Base-by-base conservation (phyloP, 2,888 invertebrate genomes). In the Linyphia triangularis region DNA sequence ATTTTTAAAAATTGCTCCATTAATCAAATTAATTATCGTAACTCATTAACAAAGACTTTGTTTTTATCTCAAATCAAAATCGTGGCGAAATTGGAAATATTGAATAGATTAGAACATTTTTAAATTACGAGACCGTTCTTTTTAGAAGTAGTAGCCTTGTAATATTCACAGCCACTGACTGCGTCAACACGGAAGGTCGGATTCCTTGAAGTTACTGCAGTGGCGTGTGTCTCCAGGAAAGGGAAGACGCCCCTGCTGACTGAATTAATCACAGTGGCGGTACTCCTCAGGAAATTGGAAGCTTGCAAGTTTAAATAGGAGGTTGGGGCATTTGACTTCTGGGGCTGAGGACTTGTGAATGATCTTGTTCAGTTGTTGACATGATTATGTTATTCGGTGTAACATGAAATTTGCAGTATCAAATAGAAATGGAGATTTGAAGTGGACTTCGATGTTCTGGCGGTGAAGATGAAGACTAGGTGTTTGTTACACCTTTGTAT, bases 91-190 rank as follows among this genome's bases (percentile, higher is more conserved):
- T n/a, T n/a, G n/a, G n/a, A n/a, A n/a, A n/a, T n/a, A n/a, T n/a
- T n/a, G n/a, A n/a, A n/a, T n/a, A n/a, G n/a, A n/a, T n/a, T n/a
- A n/a, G n/a, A n/a, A n/a, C n/a, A n/a, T n/a, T n/a, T n/a, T n/a
- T n/a, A n/a, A n/a, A n/a, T n/a, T n/a, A n/a, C n/a, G n/a, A n/a
- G n/a, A n/a, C n/a, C n/a, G n/a, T n/a, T n/a, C n/a, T n/a, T n/a
- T n/a, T n/a, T n/a, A n/a, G n/a, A n/a, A n/a, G n/a, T n/a, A n/a
- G n/a, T n/a, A n/a, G n/a, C n/a, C n/a, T n/a, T 57, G 73, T 57
- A 73, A 73, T 73, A 73, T 73, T 73, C 57, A 30, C 30, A n/a
- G 30, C 57, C 73, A 73, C 57, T 70, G 43, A 13, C 26, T 73
- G 51, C 73, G 26, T 51, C 22, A 19, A 22, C 61, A 26, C 10